phyloP scores from a whole-genome alignment of 2,797 vertebrate genomes.

The Philypnodon macrostomus region DNA sequence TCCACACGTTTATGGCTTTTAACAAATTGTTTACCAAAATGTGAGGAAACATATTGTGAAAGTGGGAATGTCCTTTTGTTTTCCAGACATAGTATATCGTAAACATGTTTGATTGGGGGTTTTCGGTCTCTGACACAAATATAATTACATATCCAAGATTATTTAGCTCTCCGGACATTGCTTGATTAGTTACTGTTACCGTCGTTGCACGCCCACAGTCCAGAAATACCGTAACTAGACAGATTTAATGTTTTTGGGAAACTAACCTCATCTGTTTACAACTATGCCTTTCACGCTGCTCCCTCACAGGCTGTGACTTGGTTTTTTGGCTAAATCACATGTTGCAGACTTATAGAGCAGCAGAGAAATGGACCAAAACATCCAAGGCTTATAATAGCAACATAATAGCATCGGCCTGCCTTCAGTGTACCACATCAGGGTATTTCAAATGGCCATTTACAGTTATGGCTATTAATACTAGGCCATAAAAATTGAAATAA shows the following conservation, averaged over 20 bases:
- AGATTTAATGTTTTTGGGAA: conserved; percentile 10
- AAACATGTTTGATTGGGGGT: neutral
- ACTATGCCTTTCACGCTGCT: neutral
- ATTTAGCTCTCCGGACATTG: neutral
- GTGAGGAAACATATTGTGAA: neutral
- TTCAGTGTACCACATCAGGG: neutral
- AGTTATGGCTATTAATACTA: neutral
- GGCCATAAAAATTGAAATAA: neutral
- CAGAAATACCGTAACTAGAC: conserved; percentile 4
- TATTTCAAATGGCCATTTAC: neutral
- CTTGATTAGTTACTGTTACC: conserved; percentile 9
- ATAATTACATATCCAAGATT: conserved; percentile 3
- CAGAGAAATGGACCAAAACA: neutral
- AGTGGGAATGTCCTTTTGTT: neutral
- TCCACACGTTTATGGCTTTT: no score
- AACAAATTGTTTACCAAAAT: no score
- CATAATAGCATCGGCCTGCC: neutral
- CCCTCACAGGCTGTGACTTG: neutral
- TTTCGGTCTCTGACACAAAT: no score
- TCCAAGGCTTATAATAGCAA: neutral
- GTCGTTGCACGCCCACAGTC: conserved; percentile 3
- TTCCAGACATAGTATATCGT: neutral
- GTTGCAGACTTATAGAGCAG: neutral
- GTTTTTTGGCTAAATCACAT: conserved; percentile 1
- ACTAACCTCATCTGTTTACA: conserved; percentile 19